Percentiles rank a stretch among this genome's conserved stretches.
phyloP scores from a whole-genome alignment of 2,888 invertebrate genomes.

The Xylota sylvarum region DNA sequence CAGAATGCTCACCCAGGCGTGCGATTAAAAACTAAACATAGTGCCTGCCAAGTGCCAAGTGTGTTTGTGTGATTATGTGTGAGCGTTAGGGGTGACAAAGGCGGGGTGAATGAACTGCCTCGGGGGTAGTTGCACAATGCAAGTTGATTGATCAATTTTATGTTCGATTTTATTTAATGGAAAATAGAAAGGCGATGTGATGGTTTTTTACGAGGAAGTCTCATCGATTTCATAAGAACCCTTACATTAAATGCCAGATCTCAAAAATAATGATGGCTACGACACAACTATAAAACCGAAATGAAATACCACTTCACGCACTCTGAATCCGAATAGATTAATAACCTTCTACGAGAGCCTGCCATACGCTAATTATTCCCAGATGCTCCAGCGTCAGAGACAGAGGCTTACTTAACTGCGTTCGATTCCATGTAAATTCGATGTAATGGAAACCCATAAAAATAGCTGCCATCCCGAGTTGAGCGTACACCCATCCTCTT shows the following conservation, averaged over 20 bases:
- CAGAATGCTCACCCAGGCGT: conserved; percentile 40
- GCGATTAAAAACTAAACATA: conserved; percentile 57
- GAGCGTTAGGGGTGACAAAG: conserved; percentile 21
- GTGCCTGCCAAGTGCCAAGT: conserved; percentile 47
- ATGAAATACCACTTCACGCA: conserved; percentile 55
- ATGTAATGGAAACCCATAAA: conserved; percentile 77
- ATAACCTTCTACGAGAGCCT: conserved; percentile 64
- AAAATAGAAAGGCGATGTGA: background rate
- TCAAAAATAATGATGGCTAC: conserved; percentile 51
- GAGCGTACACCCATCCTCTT: conserved; percentile 49
- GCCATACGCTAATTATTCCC: conserved; percentile 71
- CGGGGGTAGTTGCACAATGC: background rate
- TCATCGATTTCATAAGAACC: conserved; percentile 42
- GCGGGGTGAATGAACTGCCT: conserved; percentile 42
- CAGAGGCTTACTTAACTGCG: conserved; percentile 65
- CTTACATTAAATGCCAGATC: conserved; percentile 19
- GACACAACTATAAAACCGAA: conserved; percentile 37
- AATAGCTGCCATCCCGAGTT: conserved; percentile 67
- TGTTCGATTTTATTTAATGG: background rate
- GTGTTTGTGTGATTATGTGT: conserved; percentile 40
- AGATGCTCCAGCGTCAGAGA: conserved; percentile 32
- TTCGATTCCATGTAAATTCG: conserved; percentile 77
- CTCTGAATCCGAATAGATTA: conserved; percentile 71
- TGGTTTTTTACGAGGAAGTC: background rate
- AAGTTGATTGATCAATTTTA: conserved; percentile 23